Percentiles rank a stretch among this genome's conserved stretches.
phyloP scores from a whole-genome alignment of 2,888 invertebrate species.

The Drosophila ochracea region DNA sequence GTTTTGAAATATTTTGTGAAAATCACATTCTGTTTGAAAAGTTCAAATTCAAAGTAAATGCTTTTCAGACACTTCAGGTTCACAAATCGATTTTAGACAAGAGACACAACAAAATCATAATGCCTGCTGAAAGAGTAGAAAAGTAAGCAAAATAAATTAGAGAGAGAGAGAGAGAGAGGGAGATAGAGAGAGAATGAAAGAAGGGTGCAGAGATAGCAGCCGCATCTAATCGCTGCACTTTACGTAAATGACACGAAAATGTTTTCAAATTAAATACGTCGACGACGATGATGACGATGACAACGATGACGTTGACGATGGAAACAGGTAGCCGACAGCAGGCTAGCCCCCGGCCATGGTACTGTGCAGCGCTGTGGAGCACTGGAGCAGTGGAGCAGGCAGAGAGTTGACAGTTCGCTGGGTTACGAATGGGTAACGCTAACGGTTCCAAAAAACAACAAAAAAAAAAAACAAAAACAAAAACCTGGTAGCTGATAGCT shows the following conservation, averaged over 20 bases:
- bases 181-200: constrained; percentile 12
- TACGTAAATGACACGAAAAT: constrained; percentile 73
- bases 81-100: background rate
- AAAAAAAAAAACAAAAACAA: background rate
- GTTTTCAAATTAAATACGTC: constrained; percentile 67
- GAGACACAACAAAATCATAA: background rate
- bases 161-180: constrained; percentile 9
- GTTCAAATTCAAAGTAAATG: background rate
- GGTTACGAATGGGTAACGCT: constrained; percentile 48
- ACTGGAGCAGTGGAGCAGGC: constrained; percentile 5
- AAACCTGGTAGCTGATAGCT: constrained; percentile 8
- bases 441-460: constrained; percentile 24
- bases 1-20: background rate
- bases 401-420: constrained; percentile 58
- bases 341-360: constrained; percentile 29
- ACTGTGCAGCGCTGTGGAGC: constrained; percentile 11
- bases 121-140: background rate
- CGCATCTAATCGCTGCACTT: constrained; percentile 71
- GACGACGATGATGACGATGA: constrained; percentile 35
- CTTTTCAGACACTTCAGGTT: background rate
- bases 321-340: constrained; percentile 6
- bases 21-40: background rate
- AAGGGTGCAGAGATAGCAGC: constrained; percentile 41
- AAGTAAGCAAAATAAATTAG: constrained; percentile 9
- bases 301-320: constrained; percentile 10